These are phyloP conservation scores for Catharus bicknelli DNA, from an alignment of 2,113 vertebrate genomes.

Conservation along the genomic window DNA sequence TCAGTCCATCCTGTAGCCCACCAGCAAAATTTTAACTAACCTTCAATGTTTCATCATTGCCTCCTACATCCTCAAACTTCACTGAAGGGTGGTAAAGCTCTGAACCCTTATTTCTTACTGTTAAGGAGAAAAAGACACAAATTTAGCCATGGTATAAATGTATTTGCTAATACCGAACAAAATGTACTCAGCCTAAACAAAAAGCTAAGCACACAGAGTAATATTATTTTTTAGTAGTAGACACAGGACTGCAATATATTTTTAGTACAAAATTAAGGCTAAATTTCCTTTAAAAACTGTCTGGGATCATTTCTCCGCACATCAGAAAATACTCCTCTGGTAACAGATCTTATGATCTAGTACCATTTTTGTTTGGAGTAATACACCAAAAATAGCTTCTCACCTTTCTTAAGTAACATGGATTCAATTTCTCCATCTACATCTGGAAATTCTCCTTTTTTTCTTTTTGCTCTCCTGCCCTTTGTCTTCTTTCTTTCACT, in stretches of 20 bases:
- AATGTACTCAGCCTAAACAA: neutral
- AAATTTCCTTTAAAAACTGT: neutral
- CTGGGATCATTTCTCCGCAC: neutral
- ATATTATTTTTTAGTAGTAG: neutral
- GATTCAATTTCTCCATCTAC: slow-evolving; percentile 72
- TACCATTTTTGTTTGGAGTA: neutral
- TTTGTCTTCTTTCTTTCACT: slow-evolving; percentile 71
- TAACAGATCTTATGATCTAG: neutral
- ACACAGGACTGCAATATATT: neutral
- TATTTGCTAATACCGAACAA: neutral
- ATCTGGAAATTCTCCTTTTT: slow-evolving; percentile 56
- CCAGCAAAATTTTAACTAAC: slow-evolving; percentile 67
- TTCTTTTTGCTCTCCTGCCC: slow-evolving; percentile 71
- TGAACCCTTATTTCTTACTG: slow-evolving; percentile 71
- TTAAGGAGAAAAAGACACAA: neutral
- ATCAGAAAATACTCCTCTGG: neutral
- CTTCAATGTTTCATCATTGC: slow-evolving; percentile 86
- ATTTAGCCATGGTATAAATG: neutral
- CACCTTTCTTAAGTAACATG: slow-evolving; percentile 78
- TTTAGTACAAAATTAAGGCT: neutral
- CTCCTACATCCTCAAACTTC: slow-evolving; percentile 91
- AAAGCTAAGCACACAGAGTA: neutral
- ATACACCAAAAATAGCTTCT: neutral
- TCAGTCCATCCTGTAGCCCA: neutral
- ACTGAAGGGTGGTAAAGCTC: slow-evolving; percentile 82